Base-by-base conservation (phyloP, 2,113 vertebrate genomes). In the Ammodytes dubius region DNA sequence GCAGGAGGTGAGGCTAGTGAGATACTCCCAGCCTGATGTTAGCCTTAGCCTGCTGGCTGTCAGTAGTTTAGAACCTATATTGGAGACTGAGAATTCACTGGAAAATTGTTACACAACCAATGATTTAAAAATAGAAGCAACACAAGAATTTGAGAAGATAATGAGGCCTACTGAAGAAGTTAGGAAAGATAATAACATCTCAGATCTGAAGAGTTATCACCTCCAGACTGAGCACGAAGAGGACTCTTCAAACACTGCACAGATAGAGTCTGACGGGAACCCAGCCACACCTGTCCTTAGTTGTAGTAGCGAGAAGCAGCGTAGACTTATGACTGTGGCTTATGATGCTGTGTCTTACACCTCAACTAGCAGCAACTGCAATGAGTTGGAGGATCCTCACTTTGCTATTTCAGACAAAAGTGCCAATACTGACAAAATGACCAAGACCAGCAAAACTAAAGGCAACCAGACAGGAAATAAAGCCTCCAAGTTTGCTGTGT, bases 401-500 rank as follows among this genome's bases (percentile, higher is more conserved):
- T 69, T 79, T 50, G 70, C 78, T 11, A 2, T 46, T 65, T 81
- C 88, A 43, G 91, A 83, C 5, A 91, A 79, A 74, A 93, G 84
- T 65, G 73, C 13, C 58, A 93, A 86, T 45, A 65, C 91, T 45
- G 77, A 89, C 39, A 96, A 94, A 88, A 45, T 87, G 54, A 53
- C 67, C 12, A 88, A 83, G 8, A 95, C 88, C 79, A 94, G 72
- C 81, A 95, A 89, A 52, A 68, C 14, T 10, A 80, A 75, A 54
- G 35, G 19, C 39, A 57, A 43, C 58, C 61, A 59, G 15, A 45
- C 45, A 13, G 70, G 70, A 47, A 80, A 64, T 19, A 79, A 78
- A 89, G 40, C 85, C 13, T 93, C 92, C 1, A 94, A 89, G 79
- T 93, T 94, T 83, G 93, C 91, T 7, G 88, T 93, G 3, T 96